phyloP scores from a whole-genome alignment of 2,888 invertebrate species.

The Strigamia crassipes region DNA sequence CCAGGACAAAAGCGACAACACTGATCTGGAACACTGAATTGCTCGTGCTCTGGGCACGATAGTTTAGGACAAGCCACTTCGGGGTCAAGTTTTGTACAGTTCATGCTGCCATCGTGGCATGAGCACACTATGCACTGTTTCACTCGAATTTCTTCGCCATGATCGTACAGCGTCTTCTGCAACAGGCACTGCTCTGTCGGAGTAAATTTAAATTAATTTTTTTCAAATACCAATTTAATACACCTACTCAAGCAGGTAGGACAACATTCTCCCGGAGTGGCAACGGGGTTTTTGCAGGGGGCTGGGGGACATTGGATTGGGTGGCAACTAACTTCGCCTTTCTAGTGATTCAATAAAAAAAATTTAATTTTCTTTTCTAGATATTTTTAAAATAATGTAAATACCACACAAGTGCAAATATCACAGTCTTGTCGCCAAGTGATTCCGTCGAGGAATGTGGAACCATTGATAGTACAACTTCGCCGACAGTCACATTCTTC shows the following conservation, averaged over 20 bases:
- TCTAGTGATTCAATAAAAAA: conserved; percentile 62
- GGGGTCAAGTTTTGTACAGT: conserved; percentile 74
- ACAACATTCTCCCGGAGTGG: conserved; percentile 78
- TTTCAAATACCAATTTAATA: not conserved
- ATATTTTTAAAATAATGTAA: conserved; percentile 52
- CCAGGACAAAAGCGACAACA: conserved; percentile 91
- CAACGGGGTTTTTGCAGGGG: conserved; percentile 79
- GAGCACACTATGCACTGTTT: conserved; percentile 80
- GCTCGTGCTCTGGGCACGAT: conserved; percentile 75
- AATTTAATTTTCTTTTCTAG: not conserved
- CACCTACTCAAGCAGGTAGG: conserved; percentile 82
- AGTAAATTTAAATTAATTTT: conserved; percentile 47
- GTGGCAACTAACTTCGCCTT: conserved; percentile 82
- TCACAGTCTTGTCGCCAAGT: conserved; percentile 85
- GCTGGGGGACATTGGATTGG: conserved; percentile 78
- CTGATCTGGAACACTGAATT: conserved; percentile 80
- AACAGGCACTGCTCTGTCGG: conserved; percentile 72
- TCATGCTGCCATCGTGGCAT: conserved; percentile 81
- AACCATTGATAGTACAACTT: conserved; percentile 80
- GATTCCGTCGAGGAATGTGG: conserved; percentile 79
- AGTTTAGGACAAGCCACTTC: conserved; percentile 76
- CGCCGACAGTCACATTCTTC: conserved; percentile 91
- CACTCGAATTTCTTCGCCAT: conserved; percentile 75
- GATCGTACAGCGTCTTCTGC: conserved; percentile 73
- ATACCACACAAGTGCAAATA: conserved; percentile 84